These are phyloP conservation scores for Borostomias antarcticus DNA, from an alignment of 2,797 vertebrate species.

Conservation along the genomic window DNA sequence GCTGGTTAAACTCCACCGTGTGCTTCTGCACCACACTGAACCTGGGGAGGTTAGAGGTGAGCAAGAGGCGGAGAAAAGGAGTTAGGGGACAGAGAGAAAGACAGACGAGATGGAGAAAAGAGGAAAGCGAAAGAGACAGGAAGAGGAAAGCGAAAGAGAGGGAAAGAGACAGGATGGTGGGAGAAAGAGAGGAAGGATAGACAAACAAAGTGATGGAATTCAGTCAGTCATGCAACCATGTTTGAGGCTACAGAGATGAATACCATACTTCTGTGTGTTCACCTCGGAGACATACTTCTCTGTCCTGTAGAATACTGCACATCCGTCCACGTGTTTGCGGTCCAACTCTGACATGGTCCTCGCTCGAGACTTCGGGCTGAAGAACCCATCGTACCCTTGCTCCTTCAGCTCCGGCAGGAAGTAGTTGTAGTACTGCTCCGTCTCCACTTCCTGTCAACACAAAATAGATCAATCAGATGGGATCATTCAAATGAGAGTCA, in stretches of 20 bases:
- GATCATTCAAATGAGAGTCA: too few species aligned
- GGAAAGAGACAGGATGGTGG: constrained; percentile 7
- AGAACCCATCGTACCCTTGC: constrained; percentile 96
- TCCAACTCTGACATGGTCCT: constrained; percentile 98
- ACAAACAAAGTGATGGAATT: too few species aligned
- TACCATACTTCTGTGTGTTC: too few species aligned
- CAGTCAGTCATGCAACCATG: too few species aligned
- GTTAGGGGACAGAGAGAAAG: not conserved
- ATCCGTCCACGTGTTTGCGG: constrained; percentile 96
- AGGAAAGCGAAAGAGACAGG: not conserved
- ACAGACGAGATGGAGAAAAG: not conserved
- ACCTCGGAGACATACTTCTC: constrained; percentile 84
- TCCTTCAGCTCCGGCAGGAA: constrained; percentile 95
- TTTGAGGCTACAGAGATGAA: too few species aligned
- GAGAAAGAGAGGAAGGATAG: not conserved
- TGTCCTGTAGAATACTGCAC: constrained; percentile 95
- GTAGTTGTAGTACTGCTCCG: constrained; percentile 96
- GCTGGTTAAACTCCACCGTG: constrained; percentile 98
- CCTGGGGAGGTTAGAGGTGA: constrained; percentile 62
- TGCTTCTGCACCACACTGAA: constrained; percentile 97
- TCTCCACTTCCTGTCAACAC: constrained; percentile 89
- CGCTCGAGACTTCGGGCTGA: constrained; percentile 97
- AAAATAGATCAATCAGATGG: not conserved
- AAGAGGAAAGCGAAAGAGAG: not conserved
- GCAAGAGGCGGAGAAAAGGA: not conserved